Evolutionary conservation across 2,888 invertebrate genomes (phyloP), one percentile per base, ranked within the genome.

Genomic region (Drosophila formosana): DNA sequence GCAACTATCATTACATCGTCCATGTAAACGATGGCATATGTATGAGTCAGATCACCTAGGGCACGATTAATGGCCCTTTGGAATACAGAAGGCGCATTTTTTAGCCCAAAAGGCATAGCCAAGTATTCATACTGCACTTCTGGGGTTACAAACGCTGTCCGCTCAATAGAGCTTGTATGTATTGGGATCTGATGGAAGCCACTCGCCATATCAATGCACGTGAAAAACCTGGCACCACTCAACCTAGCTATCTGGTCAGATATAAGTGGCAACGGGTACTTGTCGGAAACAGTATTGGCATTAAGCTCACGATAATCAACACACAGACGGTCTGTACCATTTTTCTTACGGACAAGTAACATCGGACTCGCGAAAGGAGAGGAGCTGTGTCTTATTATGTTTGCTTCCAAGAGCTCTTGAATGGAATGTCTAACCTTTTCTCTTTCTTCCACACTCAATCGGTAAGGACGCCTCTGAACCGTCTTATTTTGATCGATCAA

Each of bases 11-110:
- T 43, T 43, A 46, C 11, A 46, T 46, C 46, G 11, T 46, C n/a
- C 18, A 58, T 46, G 46, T 46, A 23, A 46, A 46, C 26, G n/a
- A 58, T 58, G 37, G 32, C 58, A 34, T 26, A 39, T 57, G 34
- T 47, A 34, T 39, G 5, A 13, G 6, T 39, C 39, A 39, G 39
- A 39, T 39, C 8, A 3, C 32, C 32, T 32, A 32, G 32, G 32
- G 32, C 32, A 2, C 26, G 37, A n/a, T 23, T 43, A 23, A 43
- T 23, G 3, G 26, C 26, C 5, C 46, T 25, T 4, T 46, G 46
- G 9, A 45, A 45, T 5, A 46, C 46, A 9, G 46, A 46, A 11
- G 46, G 46, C n/a, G 26, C 46, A n/a, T 26, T 47, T 30, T 30
- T 47, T n/a, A 47, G 28, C 28, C 30, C 30, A 28, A 60, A 60